phyloP scores from a whole-genome alignment of 2,113 vertebrate genomes.

The Peromyscus leucopus region DNA sequence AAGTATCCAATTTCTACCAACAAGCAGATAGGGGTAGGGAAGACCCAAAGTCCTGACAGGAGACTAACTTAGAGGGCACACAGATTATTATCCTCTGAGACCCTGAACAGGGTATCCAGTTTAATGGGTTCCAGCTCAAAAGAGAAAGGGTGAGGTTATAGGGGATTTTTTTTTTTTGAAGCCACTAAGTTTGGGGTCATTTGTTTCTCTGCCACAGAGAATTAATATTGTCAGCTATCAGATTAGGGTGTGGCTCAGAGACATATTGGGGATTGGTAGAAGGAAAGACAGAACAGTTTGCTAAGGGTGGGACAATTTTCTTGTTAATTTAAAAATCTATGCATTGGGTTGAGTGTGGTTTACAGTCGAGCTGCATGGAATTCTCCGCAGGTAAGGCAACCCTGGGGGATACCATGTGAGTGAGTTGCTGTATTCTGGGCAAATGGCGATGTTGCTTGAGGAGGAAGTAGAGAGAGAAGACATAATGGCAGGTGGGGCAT shows the following conservation, averaged over 20 bases:
- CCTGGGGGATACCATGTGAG: background rate
- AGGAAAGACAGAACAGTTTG: background rate
- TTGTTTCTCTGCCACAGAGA: background rate
- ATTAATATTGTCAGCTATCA: background rate
- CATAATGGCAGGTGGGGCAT: no score
- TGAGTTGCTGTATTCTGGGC: background rate
- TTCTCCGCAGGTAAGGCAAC: background rate
- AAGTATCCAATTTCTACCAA: background rate
- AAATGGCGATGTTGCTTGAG: background rate
- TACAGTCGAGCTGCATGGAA: background rate
- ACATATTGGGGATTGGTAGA: background rate
- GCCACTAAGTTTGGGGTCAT: background rate
- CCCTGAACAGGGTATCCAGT: background rate
- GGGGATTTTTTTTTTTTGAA: background rate
- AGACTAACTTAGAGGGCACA: background rate
- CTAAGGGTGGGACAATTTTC: background rate
- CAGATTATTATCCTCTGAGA: background rate
- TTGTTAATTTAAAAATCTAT: constrained; percentile 8
- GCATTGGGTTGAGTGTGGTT: background rate
- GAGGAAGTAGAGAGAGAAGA: background rate
- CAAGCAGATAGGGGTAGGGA: background rate
- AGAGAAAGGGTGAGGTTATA: background rate
- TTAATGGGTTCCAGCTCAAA: background rate
- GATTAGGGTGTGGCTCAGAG: background rate
- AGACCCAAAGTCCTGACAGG: background rate